Conservation (phyloP, 2,113 vertebrate genomes). For the Rostratula benghalensis region DNA sequence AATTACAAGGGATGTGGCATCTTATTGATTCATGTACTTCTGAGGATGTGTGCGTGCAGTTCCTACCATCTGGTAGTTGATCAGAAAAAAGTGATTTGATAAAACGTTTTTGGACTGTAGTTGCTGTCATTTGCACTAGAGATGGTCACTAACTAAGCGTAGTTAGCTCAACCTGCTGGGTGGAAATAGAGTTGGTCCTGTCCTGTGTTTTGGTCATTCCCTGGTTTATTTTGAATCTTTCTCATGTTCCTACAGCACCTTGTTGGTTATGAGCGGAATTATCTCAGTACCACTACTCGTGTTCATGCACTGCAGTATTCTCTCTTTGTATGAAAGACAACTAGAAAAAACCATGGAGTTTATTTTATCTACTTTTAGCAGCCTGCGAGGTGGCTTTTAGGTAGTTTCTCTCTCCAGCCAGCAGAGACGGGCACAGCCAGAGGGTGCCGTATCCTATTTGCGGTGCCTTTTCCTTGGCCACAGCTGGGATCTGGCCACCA, state of each 20-base stretch:
- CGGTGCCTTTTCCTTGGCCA: not conserved
- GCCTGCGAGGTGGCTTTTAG: not conserved
- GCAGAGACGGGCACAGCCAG: accelerated
- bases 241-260: not conserved
- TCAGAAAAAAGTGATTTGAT: conserved; percentile 53
- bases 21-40: not conserved
- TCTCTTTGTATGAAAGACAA: not conserved
- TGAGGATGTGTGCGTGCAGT: not conserved
- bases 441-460: accelerated
- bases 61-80: conserved; percentile 16
- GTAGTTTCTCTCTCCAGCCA: not conserved
- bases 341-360: not conserved
- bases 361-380: not conserved
- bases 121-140: not conserved
- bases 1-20: conserved; percentile 11
- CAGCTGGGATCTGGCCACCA: not conserved
- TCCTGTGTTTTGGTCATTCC: not conserved
- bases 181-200: not conserved
- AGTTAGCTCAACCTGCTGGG: not conserved
- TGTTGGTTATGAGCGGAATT: not conserved
- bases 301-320: not conserved
- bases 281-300: not conserved
- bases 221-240: not conserved
- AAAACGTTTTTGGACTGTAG: conserved; percentile 12
- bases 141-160: not conserved